Base-by-base conservation (phyloP, 1,140 invertebrate genomes). In the Acyrthosiphon pisum region DNA sequence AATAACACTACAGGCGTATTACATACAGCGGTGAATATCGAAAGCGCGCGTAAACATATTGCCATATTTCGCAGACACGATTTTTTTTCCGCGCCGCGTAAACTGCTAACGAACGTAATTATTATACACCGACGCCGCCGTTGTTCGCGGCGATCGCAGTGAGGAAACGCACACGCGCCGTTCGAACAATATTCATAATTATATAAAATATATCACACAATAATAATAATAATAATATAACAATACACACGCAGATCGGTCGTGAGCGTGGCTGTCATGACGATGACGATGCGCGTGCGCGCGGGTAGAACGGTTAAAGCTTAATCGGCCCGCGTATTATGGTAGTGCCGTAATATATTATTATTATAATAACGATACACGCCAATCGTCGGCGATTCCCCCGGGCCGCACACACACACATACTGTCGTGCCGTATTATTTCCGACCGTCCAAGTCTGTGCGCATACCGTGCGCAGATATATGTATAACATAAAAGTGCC, bases 361-460 rank as follows among this genome's bases (percentile, higher is more conserved):
- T 68, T n/a, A 76, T 76, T 76, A n/a, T 76, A 76, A 76, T 76
- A n/a, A 76, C 60, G 60, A n/a, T 76, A n/a, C 60, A n/a, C 30
- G 60, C 60, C 60, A 76, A 76, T 76, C 60, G 60, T 76, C 60
- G n/a, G 30, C 60, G 60, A 35, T 76, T 76, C 60, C 30, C 60
- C 6, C 60, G n/a, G 6, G 60, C 60, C 53, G 8, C 56, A 60
- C 56, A 30, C n/a, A n/a, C 11, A 68, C 14, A n/a, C 26, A 9
- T 14, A 68, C n/a, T 6, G 14, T 6, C 60, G 60, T 68, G 14
- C 30, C 30, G 30, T 30, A 76, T 76, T n/a, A 76, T 76, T 76
- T 76, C 60, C 60, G 60, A 18, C 14, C 14, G 11, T 76, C n/a
- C 30, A n/a, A n/a, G 14, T 76, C 60, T 18, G 60, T 14, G 50